Evolutionary conservation across 1,140 invertebrate genomes (phyloP).

Genomic region (Olivierus martensii): DNA sequence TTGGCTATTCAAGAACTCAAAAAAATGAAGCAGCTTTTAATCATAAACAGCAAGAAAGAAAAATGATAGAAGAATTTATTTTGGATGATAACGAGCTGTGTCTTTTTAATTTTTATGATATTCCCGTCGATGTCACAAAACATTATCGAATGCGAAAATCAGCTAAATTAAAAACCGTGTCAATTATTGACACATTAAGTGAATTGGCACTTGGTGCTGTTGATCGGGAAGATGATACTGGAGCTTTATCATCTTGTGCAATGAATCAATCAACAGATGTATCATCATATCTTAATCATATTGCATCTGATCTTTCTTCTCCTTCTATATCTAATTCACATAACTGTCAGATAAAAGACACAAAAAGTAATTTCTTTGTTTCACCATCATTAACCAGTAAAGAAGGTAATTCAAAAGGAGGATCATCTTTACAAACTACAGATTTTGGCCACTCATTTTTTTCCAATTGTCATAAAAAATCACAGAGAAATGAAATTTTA

Average conservation of each 20-base stretch:
- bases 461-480: no score
- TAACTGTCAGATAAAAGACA: not conserved
- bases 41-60: not conserved
- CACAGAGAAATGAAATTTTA: no score
- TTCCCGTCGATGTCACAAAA: conserved; percentile 10
- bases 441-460: no score
- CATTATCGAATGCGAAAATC: conserved; percentile 5
- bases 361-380: not conserved
- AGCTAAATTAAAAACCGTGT: conserved; percentile 20
- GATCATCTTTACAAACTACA: no score
- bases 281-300: not conserved
- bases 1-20: no score
- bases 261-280: conserved; percentile 11
- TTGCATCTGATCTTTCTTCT: not conserved
- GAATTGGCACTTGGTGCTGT: conserved; percentile 19
- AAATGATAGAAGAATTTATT: conserved; percentile 15
- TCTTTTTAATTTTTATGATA: conserved; percentile 16
- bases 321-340: not conserved
- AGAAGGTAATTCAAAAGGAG: not conserved
- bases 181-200: conserved; percentile 24
- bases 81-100: conserved; percentile 15
- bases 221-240: conserved; percentile 14
- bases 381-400: not conserved
- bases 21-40: no score
- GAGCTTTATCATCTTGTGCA: conserved; percentile 10